These are phyloP conservation scores for Nannobrachium achirus DNA, from an alignment of 2,113 vertebrate genomes.

Conservation along the genomic window DNA sequence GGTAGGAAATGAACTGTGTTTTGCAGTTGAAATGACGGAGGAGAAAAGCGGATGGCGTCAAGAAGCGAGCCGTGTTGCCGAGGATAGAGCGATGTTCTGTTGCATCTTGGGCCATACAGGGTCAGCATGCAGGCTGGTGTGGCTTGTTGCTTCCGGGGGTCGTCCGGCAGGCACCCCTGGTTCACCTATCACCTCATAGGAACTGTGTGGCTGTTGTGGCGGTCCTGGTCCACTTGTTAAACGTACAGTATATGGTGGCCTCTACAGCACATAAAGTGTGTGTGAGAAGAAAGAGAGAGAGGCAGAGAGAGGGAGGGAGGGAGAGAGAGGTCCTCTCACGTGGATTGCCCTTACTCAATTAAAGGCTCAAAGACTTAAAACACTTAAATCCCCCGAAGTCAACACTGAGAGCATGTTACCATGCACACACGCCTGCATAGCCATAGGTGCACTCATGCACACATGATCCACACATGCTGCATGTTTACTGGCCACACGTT, in stretches of 20 bases:
- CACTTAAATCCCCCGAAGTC: conserved; percentile 54
- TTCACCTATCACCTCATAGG: too few relatives aligned
- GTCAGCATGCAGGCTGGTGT: conserved; percentile 4
- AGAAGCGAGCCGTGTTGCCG: conserved; percentile 25
- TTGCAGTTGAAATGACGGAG: conserved; percentile 41
- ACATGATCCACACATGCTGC: conserved; percentile 24
- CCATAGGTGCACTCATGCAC: neutral
- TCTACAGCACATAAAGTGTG: too few relatives aligned
- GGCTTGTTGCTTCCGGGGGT: neutral
- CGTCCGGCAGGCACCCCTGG: too few relatives aligned
- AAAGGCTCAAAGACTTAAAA: conserved; percentile 66
- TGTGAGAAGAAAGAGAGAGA: too few relatives aligned
- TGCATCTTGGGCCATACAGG: conserved; percentile 60
- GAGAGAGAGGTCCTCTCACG: conserved; percentile 28
- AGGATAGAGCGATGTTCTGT: neutral
- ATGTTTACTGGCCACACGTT: neutral
- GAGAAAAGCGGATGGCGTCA: conserved; percentile 15
- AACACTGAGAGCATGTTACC: conserved; percentile 34
- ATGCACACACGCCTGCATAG: neutral
- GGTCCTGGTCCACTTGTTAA: conserved; percentile 17
- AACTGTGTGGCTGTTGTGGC: neutral
- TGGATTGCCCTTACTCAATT: conserved; percentile 28
- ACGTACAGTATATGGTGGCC: neutral
- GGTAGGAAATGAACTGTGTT: conserved; percentile 65
- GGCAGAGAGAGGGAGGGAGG: neutral